A percentile compares a stretch with the other conserved stretches of the same genome.
These are phyloP conservation scores for Pinna nobilis DNA, from an alignment of 1,140 invertebrate genomes.

Conservation along the genomic window DNA sequence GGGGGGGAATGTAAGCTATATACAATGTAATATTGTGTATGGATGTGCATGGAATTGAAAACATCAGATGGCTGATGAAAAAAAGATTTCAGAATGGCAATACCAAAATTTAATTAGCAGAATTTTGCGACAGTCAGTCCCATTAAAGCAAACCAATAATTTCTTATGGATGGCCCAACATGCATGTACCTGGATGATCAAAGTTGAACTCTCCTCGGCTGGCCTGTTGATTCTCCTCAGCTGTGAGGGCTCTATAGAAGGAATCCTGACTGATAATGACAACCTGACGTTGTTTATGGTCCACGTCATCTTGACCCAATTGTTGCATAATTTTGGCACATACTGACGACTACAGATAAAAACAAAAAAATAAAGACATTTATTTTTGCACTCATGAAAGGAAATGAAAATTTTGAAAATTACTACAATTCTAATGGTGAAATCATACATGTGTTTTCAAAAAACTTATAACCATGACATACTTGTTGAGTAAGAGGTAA, in stretches of 20 bases:
- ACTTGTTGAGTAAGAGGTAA: no score
- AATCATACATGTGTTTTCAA: no score
- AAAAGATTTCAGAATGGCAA: no score
- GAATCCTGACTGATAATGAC: conserved; percentile 96
- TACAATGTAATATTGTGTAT: no score
- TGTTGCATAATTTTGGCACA: conserved; percentile 87
- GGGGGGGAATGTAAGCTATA: no score
- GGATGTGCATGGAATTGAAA: no score
- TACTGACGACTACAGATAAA: conserved; percentile 89
- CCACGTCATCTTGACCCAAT: conserved; percentile 87
- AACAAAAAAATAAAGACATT: not conserved
- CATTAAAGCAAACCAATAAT: no score
- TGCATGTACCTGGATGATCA: conserved; percentile 88
- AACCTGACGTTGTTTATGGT: conserved; percentile 91
- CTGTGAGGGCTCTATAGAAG: conserved; percentile 92
- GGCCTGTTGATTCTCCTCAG: conserved; percentile 88
- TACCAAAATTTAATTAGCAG: no score
- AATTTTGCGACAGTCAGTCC: no score
- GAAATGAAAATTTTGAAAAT: not conserved
- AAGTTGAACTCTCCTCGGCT: conserved; percentile 96
- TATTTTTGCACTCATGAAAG: not conserved
- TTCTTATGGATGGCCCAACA: no score
- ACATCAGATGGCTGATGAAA: no score
- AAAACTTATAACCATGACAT: no score
- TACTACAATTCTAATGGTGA: not conserved